phyloP scores from a whole-genome alignment of 2,113 vertebrate species.

The Sebastes fasciatus region DNA sequence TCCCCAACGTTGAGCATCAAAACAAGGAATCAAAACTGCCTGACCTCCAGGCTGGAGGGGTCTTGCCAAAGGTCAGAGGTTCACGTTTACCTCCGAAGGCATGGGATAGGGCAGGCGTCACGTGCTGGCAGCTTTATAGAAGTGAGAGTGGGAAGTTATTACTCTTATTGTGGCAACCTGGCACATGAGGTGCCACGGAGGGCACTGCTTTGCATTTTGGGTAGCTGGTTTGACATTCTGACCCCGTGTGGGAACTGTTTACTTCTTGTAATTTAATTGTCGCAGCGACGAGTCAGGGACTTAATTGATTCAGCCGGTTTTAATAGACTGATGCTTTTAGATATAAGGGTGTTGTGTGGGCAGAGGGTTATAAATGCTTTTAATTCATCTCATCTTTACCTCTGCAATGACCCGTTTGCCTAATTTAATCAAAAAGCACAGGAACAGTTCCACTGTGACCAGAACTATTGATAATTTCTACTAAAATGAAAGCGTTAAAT shows the following conservation, averaged over 20 bases:
- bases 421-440: background rate
- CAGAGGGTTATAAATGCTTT: background rate
- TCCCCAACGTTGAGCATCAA: background rate
- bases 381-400: conserved; percentile 1
- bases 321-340: background rate
- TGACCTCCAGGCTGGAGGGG: conserved; percentile 41
- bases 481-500: background rate
- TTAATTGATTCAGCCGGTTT: background rate
- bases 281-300: background rate
- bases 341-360: background rate
- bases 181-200: conserved; percentile 70
- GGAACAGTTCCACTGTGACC: background rate
- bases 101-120: conserved; percentile 64
- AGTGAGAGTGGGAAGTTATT: conserved; percentile 86
- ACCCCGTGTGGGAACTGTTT: conserved; percentile 39
- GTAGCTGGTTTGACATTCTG: conserved; percentile 36
- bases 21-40: conserved; percentile 76
- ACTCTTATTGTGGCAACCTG: conserved; percentile 71
- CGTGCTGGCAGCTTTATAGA: conserved; percentile 82
- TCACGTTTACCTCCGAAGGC: conserved; percentile 73
- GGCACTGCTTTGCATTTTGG: conserved; percentile 58
- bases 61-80: conserved; percentile 60
- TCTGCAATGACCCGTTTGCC: background rate
- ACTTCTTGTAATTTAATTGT: background rate
- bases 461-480: background rate